phyloP scores from a whole-genome alignment of 2,113 vertebrate species.

The Oenanthe melanoleuca region DNA sequence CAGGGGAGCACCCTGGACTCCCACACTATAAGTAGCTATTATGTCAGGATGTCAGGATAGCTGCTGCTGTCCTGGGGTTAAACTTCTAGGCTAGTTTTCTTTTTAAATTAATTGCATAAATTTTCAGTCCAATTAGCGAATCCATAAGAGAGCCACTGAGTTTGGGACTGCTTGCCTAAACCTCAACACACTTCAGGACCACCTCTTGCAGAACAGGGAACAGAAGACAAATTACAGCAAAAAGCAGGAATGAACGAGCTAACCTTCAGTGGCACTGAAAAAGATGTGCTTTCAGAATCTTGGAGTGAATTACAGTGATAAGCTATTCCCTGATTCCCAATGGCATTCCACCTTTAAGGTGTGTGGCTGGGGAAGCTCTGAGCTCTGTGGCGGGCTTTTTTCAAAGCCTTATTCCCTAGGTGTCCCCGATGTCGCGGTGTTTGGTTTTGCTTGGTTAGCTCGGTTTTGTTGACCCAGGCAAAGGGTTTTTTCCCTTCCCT shows the following conservation, averaged over 20 bases:
- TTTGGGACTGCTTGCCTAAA: background rate
- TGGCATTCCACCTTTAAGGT: too few species aligned
- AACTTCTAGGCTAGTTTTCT: background rate
- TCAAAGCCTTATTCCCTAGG: too few species aligned
- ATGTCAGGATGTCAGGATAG: background rate
- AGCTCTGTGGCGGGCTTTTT: background rate
- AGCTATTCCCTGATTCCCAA: too few species aligned
- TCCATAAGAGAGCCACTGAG: rapidly evolving
- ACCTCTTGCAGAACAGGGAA: background rate
- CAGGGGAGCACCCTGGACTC: too few species aligned
- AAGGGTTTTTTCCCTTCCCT: background rate
- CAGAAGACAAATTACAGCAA: background rate
- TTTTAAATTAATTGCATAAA: background rate
- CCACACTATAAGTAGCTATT: background rate
- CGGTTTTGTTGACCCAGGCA: background rate
- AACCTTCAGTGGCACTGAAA: rapidly evolving
- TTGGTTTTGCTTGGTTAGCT: background rate
- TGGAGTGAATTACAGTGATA: background rate
- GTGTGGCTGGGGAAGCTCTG: rapidly evolving
- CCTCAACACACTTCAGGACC: background rate
- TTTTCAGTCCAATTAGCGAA: background rate
- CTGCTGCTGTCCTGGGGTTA: background rate
- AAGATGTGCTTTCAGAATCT: background rate
- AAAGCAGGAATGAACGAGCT: background rate
- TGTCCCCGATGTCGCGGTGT: rapidly evolving